These are phyloP conservation scores for Echinarachnius parma DNA, from an alignment of 53 echinoderm and acorn worm genomes.

Conservation along the genomic window DNA sequence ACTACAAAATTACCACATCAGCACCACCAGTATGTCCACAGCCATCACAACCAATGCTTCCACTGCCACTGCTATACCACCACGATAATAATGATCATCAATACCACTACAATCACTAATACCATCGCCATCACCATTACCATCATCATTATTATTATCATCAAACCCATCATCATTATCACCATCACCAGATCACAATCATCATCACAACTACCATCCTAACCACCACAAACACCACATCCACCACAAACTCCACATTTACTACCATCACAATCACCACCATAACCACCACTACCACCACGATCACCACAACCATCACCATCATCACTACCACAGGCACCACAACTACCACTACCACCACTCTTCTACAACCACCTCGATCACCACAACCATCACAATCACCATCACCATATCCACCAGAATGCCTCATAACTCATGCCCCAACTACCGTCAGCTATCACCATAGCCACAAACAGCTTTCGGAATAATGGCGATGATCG, in stretches of 20 bases:
- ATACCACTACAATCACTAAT: neutral
- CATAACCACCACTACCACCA: conserved; percentile 9
- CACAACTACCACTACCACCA: neutral
- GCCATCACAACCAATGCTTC: too few species aligned
- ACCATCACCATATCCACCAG: neutral
- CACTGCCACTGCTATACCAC: too few species aligned
- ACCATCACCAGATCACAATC: conserved; percentile 1
- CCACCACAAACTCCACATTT: neutral
- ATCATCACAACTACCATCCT: neutral
- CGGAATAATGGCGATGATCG: too few species aligned
- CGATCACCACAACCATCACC: neutral
- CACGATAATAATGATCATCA: too few species aligned
- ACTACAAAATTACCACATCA: too few species aligned
- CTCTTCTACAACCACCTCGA: neutral
- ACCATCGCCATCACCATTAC: neutral
- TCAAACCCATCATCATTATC: neutral
- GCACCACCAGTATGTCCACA: neutral
- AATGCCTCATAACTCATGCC: too few species aligned
- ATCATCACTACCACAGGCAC: neutral
- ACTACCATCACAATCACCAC: conserved; percentile 3
- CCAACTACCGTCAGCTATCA: too few species aligned
- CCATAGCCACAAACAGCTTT: too few species aligned
- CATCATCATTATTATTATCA: conserved; percentile 2
- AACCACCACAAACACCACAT: neutral
- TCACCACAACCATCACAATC: neutral